These are phyloP conservation scores for Orgyia antiqua DNA, from an alignment of 2,888 invertebrate species.

Conservation along the genomic window DNA sequence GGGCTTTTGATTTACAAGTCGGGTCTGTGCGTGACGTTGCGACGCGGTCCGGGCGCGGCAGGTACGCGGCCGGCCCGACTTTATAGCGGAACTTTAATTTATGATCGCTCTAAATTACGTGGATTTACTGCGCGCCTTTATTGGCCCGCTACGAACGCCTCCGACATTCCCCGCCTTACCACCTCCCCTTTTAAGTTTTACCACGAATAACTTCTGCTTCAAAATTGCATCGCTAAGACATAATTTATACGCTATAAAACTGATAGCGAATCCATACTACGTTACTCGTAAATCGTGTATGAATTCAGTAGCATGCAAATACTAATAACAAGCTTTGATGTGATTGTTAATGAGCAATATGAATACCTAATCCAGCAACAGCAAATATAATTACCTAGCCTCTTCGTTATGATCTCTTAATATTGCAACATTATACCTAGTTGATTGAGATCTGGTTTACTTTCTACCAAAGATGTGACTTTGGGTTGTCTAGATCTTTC, in stretches of 20 bases:
- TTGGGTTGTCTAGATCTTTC: no score
- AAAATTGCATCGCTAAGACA: slow-evolving; percentile 46
- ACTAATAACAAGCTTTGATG: no score
- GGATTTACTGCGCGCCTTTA: slow-evolving; percentile 76
- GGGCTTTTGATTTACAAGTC: slow-evolving; percentile 40
- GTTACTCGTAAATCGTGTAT: slow-evolving; percentile 7
- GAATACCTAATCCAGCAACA: no score
- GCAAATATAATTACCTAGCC: slow-evolving; percentile 4
- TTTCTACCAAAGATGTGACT: no score
- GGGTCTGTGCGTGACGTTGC: slow-evolving; percentile 26
- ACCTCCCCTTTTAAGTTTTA: slow-evolving; percentile 34
- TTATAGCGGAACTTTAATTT: slow-evolving; percentile 76
- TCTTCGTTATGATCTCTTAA: no score
- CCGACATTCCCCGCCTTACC: slow-evolving; percentile 41
- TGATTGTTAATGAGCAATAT: neutral
- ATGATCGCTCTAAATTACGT: slow-evolving; percentile 75
- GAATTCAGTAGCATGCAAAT: no score
- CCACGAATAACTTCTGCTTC: slow-evolving; percentile 41
- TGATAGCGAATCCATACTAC: slow-evolving; percentile 40
- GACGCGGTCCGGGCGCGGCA: slow-evolving; percentile 51
- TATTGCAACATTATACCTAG: no score
- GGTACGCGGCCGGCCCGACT: slow-evolving; percentile 61
- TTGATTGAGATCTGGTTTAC: no score
- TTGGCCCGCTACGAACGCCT: slow-evolving; percentile 66
- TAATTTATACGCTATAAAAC: slow-evolving; percentile 48